Conservation (phyloP, 1,140 invertebrate genomes). For the Ganaspis sp. region DNA sequence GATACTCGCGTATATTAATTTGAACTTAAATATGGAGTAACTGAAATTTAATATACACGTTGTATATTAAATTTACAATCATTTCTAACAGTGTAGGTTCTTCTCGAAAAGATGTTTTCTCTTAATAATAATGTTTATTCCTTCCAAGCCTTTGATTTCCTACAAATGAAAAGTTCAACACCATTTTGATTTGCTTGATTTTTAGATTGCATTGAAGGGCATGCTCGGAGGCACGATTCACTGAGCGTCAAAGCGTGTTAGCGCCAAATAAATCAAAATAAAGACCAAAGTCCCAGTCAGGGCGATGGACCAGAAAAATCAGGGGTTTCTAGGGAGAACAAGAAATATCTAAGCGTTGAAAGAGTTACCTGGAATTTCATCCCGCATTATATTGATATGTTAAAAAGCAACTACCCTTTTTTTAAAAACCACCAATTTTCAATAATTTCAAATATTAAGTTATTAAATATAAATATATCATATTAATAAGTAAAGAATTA, state of each 20-base stretch:
- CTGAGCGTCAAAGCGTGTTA: constrained; percentile 67
- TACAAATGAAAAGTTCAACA: background rate
- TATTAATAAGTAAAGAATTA: too few relatives aligned
- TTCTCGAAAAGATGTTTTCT: too few relatives aligned
- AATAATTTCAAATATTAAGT: too few relatives aligned
- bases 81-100: too few relatives aligned
- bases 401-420: background rate
- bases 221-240: constrained; percentile 57
- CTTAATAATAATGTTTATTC: background rate
- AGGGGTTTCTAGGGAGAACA: constrained; percentile 39
- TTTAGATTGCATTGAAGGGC: constrained; percentile 44
- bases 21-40: too few relatives aligned
- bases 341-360: constrained; percentile 48
- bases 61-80: too few relatives aligned
- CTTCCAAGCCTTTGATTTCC: background rate
- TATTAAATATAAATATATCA: too few relatives aligned
- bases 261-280: constrained; percentile 72
- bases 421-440: background rate
- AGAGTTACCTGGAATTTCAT: constrained; percentile 65
- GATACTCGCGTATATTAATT: too few relatives aligned
- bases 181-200: constrained; percentile 49
- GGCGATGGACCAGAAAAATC: constrained; percentile 66
- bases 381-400: background rate
- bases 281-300: constrained; percentile 57
- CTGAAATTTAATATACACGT: too few relatives aligned